phyloP scores from a whole-genome alignment of 2,888 invertebrate species.

The Drosophila paranaensis region DNA sequence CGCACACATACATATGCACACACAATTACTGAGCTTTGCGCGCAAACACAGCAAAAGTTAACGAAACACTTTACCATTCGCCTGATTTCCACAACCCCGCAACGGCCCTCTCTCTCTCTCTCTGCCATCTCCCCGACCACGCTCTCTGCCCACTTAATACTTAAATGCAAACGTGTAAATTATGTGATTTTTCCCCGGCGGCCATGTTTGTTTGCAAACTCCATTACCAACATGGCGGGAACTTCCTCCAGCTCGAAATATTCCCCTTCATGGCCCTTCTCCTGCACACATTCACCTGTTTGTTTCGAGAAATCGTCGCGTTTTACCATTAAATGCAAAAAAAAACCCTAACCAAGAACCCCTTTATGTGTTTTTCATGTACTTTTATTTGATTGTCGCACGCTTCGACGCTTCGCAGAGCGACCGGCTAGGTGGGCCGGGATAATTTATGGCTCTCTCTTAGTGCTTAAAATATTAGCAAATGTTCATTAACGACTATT shows the following conservation, averaged over 20 bases:
- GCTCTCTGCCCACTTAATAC: constrained; percentile 72
- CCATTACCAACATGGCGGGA: constrained; percentile 79
- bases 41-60: constrained; percentile 70
- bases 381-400: constrained; percentile 79
- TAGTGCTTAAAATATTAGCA: constrained; percentile 79
- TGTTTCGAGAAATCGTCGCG: constrained; percentile 77
- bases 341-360: constrained; percentile 50
- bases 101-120: background rate
- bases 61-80: constrained; percentile 69
- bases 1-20: constrained; percentile 16
- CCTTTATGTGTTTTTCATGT: constrained; percentile 80
- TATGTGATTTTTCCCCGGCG: constrained; percentile 81
- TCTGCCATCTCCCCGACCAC: background rate
- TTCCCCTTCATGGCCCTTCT: background rate
- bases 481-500: constrained; percentile 79
- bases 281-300: constrained; percentile 58
- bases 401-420: constrained; percentile 64
- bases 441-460: constrained; percentile 68
- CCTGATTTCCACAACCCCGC: background rate
- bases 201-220: constrained; percentile 80
- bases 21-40: constrained; percentile 68
- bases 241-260: constrained; percentile 46
- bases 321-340: constrained; percentile 65
- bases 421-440: background rate
- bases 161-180: constrained; percentile 80